Base-by-base conservation (phyloP, 2,113 vertebrate species). In the Gyps fulvus region DNA sequence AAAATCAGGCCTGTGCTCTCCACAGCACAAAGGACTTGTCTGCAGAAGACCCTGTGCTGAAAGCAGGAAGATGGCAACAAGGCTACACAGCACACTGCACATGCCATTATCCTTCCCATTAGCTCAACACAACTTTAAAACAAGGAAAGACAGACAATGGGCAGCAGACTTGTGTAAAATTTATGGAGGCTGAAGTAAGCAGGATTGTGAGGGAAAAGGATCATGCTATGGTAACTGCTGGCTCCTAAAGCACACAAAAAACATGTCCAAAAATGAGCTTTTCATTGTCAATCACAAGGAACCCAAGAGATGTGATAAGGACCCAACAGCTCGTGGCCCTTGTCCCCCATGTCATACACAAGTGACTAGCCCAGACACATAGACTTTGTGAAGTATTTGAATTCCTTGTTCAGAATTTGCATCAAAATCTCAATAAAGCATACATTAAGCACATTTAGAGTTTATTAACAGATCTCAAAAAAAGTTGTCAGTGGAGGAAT, bases 181-280 rank as follows among this genome's bases (percentile, higher is more conserved):
- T 71, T 77, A 91, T 49, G 58, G 58, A 63, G 26, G 36, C 34
- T 80, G 34, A 89, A 86, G 52, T 42, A 80, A 72, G 32, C 47
- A 76, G 80, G 34, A 83, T 3, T 42, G 18, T 26, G 21, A 76
- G 11, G 52, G 38, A 19, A 83, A 90, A 61, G 6, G 9, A 43
- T 59, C 32, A 27, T 12, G 27, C 13, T 72, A n/a, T 0, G 1
- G 3, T 38, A 95, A 43, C 74, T 58, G 21, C 0, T 66, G 18
- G 17, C 14, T 78, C 34, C 55, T n/a, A 69, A 67, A 80, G 49
- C 31, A 59, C 7, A 52, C 5, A 79, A 57, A 79, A 76, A 11
- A 52, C 0, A 1, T 3, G 6, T 65, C 31, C 18, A 49, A 54
- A 77, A 70, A 1, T 0, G 0, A 36, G 21, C 6, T 91, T 80